These are phyloP conservation scores for Chymomyza costata DNA, from an alignment of 1,140 invertebrate species.

Conservation along the genomic window DNA sequence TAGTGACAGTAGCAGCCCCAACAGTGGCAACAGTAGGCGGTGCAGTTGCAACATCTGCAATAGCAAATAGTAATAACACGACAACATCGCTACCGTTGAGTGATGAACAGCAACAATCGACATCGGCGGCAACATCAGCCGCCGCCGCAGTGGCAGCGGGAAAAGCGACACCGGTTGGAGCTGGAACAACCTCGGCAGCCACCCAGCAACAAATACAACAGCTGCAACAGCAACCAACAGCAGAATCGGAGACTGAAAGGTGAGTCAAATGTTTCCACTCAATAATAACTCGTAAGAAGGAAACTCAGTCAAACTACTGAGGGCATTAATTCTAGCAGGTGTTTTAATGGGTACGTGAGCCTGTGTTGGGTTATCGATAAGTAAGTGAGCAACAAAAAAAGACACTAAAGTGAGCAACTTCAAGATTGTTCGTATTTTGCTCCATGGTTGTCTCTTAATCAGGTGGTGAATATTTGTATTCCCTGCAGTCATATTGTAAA, in stretches of 20 bases:
- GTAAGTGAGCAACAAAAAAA: too few species aligned
- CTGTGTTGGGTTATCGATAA: not conserved
- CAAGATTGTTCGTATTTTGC: not conserved
- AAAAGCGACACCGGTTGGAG: slow-evolving; percentile 20
- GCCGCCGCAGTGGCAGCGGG: slow-evolving; percentile 11
- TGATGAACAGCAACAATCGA: slow-evolving; percentile 44
- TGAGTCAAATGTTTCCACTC: slow-evolving; percentile 40
- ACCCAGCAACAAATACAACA: slow-evolving; percentile 60
- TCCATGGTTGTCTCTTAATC: not conserved
- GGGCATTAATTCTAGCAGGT: not conserved
- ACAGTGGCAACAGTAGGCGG: not conserved
- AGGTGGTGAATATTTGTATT: too few species aligned
- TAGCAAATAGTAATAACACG: slow-evolving; percentile 1
- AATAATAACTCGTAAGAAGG: not conserved
- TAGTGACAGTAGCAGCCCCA: slow-evolving; percentile 22
- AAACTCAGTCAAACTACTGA: not conserved
- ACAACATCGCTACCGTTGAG: slow-evolving; percentile 16
- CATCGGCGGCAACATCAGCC: slow-evolving; percentile 28
- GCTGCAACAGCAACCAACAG: slow-evolving; percentile 66
- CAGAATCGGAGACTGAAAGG: slow-evolving; percentile 75
- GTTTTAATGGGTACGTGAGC: too few species aligned
- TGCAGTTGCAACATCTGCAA: slow-evolving; percentile 15
- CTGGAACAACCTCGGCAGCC: slow-evolving; percentile 45
- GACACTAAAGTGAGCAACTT: not conserved
- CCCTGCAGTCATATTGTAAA: too few species aligned